Percentiles rank a stretch among this genome's conserved stretches.
phyloP scores from a whole-genome alignment of 1,140 invertebrate species.

The Macrobrachium nipponense region DNA sequence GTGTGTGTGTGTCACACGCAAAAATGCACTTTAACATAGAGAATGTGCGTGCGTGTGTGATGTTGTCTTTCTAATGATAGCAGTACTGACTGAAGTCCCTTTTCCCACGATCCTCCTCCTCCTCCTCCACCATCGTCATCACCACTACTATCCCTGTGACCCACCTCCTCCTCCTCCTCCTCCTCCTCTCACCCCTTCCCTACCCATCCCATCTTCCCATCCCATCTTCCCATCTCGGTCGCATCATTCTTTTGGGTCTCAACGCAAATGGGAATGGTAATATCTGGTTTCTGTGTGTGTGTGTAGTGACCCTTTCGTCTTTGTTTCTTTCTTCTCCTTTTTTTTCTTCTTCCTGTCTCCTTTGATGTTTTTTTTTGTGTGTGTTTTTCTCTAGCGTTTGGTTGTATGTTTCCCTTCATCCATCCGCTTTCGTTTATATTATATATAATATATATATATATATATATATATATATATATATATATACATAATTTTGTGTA shows the following conservation, averaged over 20 bases:
- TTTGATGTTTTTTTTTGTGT: not conserved
- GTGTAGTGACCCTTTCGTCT: not conserved
- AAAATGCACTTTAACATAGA: too few species aligned
- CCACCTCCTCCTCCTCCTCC: not conserved
- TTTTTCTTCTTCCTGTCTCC: not conserved
- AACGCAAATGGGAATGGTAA: too few species aligned
- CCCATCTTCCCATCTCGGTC: not conserved
- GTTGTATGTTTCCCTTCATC: not conserved
- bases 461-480: too few species aligned
- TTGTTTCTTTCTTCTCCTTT: not conserved
- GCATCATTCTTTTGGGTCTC: too few species aligned
- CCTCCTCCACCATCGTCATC: not conserved
- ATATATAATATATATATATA: too few species aligned
- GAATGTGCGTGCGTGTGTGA: too few species aligned
- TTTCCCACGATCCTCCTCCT: not conserved
- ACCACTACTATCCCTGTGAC: not conserved
- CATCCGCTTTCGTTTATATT: too few species aligned
- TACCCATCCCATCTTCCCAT: not conserved
- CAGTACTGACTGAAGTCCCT: not conserved
- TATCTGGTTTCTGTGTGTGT: too few species aligned
- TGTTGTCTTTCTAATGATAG: too few species aligned
- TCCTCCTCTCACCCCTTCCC: not conserved
- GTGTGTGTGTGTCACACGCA: too few species aligned
- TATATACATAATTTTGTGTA: too few species aligned
- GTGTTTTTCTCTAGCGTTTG: not conserved